These are phyloP conservation scores for Anguilla megastoma DNA, from an alignment of 2,797 vertebrate genomes.

Conservation along the genomic window DNA sequence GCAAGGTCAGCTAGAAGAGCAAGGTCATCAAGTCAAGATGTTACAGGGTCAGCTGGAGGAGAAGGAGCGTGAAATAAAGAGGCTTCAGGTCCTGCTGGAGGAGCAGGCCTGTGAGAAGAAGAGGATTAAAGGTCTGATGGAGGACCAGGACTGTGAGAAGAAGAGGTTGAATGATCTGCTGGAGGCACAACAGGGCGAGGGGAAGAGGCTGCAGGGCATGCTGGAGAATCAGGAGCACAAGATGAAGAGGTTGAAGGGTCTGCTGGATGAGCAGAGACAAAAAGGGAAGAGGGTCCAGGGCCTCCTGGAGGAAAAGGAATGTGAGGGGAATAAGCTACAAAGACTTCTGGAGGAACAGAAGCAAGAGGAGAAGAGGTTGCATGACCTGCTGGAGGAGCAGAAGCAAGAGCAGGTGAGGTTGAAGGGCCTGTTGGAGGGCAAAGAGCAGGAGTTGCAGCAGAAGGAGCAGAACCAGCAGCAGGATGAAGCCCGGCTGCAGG, in stretches of 20 bases:
- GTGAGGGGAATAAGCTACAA: conserved; percentile 46
- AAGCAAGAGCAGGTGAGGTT: conserved; percentile 56
- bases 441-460: conserved; percentile 58
- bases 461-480: conserved; percentile 58
- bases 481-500: conserved; percentile 50
- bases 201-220: conserved; percentile 51
- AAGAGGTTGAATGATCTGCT: conserved; percentile 58
- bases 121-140: conserved; percentile 64
- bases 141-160: conserved; percentile 60
- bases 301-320: conserved; percentile 52
- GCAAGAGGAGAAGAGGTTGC: conserved; percentile 46
- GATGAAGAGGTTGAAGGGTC: background rate
- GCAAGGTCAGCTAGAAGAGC: conserved; percentile 64
- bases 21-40: conserved; percentile 58
- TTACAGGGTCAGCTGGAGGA: conserved; percentile 65
- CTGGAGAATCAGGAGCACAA: conserved; percentile 44
- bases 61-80: conserved; percentile 61
- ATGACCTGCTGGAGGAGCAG: conserved; percentile 46
- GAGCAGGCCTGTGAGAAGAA: conserved; percentile 64
- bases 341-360: conserved; percentile 56
- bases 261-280: conserved; percentile 54
- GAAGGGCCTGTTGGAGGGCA: conserved; percentile 55
- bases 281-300: conserved; percentile 49
- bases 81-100: conserved; percentile 60
- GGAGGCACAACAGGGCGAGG: conserved; percentile 56